Conservation (phyloP, 1,140 invertebrate species). For the Pygmarrhopalites habei region DNA sequence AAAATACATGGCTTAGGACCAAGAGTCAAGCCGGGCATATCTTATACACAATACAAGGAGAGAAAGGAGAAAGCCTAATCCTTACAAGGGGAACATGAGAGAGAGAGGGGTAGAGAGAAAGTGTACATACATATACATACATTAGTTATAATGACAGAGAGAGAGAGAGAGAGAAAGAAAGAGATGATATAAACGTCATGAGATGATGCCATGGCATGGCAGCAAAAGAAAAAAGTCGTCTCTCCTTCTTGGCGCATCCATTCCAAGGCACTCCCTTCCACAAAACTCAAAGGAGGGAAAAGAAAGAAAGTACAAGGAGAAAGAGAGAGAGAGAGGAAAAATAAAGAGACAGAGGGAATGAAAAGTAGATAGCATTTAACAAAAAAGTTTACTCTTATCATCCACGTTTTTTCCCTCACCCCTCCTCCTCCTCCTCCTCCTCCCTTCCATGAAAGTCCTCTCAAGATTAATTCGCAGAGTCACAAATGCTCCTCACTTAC, state of each 20-base stretch:
- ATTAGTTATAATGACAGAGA: conserved; percentile 7
- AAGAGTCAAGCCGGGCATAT: neutral
- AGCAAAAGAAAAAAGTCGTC: neutral
- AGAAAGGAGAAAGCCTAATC: no score
- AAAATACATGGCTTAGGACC: neutral
- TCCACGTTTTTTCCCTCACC: no score
- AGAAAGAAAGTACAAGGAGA: neutral
- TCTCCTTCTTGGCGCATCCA: neutral
- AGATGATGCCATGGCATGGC: neutral
- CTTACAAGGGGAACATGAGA: no score
- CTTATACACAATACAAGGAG: neutral
- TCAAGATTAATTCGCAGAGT: conserved; percentile 1
- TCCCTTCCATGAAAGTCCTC: conserved; percentile 2
- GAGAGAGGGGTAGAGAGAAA: no score
- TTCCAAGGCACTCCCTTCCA: no score
- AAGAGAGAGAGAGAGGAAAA: neutral
- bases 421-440: no score
- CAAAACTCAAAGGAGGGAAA: neutral
- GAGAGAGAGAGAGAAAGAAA: neutral
- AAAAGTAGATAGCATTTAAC: conserved; percentile 5
- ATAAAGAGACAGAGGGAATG: neutral
- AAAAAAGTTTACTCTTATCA: conserved; percentile 9
- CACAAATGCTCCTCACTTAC: neutral
- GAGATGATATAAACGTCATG: neutral
- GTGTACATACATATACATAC: neutral